Conservation (phyloP, 2,888 invertebrate genomes). For the Panorpa germanica region DNA sequence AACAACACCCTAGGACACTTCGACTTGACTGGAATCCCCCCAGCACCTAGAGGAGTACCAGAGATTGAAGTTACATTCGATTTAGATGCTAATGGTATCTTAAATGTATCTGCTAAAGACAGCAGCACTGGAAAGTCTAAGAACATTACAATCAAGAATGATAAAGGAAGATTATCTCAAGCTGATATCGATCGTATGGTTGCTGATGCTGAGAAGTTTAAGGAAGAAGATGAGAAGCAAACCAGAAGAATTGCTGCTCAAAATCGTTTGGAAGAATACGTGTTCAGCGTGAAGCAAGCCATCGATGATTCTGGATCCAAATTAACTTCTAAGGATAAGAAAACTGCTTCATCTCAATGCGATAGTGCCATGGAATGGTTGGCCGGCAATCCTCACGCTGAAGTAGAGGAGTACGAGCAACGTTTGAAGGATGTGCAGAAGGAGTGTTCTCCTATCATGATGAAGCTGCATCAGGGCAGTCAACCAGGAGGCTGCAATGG, state of each 20-base stretch:
- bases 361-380: constrained; percentile 49
- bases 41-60: constrained; percentile 55
- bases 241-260: constrained; percentile 40
- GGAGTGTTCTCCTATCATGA: constrained; percentile 61
- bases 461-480: constrained; percentile 65
- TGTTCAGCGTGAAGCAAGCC: constrained; percentile 49
- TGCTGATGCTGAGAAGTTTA: constrained; percentile 45
- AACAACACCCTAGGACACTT: constrained; percentile 73
- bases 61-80: constrained; percentile 63
- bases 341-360: constrained; percentile 35
- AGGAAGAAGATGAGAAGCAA: constrained; percentile 47
- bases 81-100: constrained; percentile 76
- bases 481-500: too few species aligned
- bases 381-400: constrained; percentile 57
- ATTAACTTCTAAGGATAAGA: constrained; percentile 42
- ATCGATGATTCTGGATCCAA: constrained; percentile 41
- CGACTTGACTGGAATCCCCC: constrained; percentile 65
- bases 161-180: constrained; percentile 62
- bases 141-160: constrained; percentile 67
- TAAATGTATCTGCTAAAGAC: constrained; percentile 65
- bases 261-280: constrained; percentile 49
- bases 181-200: constrained; percentile 63
- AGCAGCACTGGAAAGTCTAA: constrained; percentile 46
- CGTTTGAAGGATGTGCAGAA: constrained; percentile 56
- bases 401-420: constrained; percentile 57